Base-by-base conservation (phyloP, 1,140 invertebrate genomes). In the Alviniconcha marisindica region DNA sequence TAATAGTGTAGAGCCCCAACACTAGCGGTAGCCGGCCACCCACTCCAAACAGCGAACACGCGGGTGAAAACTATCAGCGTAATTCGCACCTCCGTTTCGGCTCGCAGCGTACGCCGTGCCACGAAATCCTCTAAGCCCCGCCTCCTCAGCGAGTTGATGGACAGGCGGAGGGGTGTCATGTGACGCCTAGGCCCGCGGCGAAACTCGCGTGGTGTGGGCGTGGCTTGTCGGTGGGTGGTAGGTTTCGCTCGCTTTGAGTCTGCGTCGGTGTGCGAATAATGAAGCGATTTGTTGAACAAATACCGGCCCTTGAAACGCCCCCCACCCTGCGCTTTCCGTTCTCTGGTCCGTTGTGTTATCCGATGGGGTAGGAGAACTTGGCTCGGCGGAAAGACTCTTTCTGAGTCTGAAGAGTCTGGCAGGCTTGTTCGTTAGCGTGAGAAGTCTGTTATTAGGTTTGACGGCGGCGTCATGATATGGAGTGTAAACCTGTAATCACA, bases 241-340 rank as follows among this genome's bases (percentile, higher is more conserved):
- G 73, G 14, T 76, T 76, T 24, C 18, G 38, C 40, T 15, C 31
- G 38, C 24, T 76, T 40, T 40, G 36, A 42, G 73, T 18, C 73
- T n/a, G 24, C 24, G 36, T 31, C 7, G 60, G 21, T 63, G 60
- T 44, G 73, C 73, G 73, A 73, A 76, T 44, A 76, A 76, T 76
- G 73, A 76, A 38, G 38, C 73, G 73, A 76, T 76, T 76, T 76
- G 73, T 76, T 76, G 73, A 21, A 18, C 33, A 76, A 76, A 76
- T 76, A 76, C 69, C 31, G 1, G 7, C 31, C 5, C 31, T 36
- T 36, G 69, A 71, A 48, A 48, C 44, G 44, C 44, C 44, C 44
- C 44, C 18, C 18, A 10, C 18, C 5, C 5, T 18, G 18, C 18
- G 7, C 18, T 48, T 48, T 48, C 44, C 7, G 69, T 33, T 7